These are phyloP conservation scores for Agrochola litura DNA, from an alignment of 2,888 invertebrate species.

Conservation along the genomic window DNA sequence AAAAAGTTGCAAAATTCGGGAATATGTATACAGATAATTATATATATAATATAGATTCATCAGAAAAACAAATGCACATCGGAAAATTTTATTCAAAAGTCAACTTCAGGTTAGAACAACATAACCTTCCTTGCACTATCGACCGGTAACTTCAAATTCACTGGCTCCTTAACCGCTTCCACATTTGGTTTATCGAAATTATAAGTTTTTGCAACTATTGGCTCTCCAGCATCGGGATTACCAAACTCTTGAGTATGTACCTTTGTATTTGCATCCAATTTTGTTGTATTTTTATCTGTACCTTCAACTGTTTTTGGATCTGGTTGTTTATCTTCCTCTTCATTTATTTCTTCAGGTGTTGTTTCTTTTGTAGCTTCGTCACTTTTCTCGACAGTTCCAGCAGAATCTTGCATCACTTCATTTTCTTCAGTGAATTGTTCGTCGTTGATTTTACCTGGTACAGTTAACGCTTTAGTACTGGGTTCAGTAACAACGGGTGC, in stretches of 20 bases:
- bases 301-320: not conserved
- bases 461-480: not conserved
- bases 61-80: not conserved
- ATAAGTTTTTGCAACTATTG: slow-evolving; percentile 34
- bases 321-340: not conserved
- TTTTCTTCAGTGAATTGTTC: slow-evolving; percentile 4
- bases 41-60: too few relatives aligned
- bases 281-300: not conserved
- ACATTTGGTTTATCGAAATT: slow-evolving; percentile 11
- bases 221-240: not conserved
- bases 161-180: fast-evolving
- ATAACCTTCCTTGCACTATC: slow-evolving; percentile 31
- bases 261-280: not conserved
- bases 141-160: not conserved
- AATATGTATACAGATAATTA: too few relatives aligned
- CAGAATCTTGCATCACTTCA: not conserved
- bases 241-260: slow-evolving; percentile 32
- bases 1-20: too few relatives aligned
- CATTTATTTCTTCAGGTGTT: not conserved
- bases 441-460: not conserved
- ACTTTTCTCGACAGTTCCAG: not conserved
- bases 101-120: not conserved
- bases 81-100: slow-evolving; percentile 9
- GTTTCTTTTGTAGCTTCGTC: not conserved
- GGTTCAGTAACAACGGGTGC: not conserved